A percentile compares a stretch with the other conserved stretches of the same genome.
phyloP scores from a whole-genome alignment of 2,113 vertebrate species.

The Athene noctua region DNA sequence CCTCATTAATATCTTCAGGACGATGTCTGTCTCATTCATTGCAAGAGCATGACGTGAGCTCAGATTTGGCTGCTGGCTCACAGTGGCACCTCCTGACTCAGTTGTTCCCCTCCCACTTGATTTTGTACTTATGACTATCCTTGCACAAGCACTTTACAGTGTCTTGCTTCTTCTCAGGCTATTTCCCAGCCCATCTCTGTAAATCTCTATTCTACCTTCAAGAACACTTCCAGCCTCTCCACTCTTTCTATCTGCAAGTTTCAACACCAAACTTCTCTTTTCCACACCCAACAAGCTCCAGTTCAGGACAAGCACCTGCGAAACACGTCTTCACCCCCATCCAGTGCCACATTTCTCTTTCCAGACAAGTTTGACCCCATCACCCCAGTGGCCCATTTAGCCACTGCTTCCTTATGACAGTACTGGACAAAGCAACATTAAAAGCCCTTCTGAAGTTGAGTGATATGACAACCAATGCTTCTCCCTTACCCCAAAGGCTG shows the following conservation, averaged over 20 bases:
- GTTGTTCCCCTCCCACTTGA: not conserved
- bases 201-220: not conserved
- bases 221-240: not conserved
- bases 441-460: constrained; percentile 9
- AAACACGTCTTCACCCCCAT: not conserved
- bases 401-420: not conserved
- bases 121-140: not conserved
- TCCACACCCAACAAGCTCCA: not conserved
- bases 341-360: not conserved
- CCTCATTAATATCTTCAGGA: not conserved
- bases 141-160: not conserved
- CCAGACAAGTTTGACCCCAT: not conserved
- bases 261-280: not conserved
- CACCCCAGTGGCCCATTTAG: constrained; percentile 2
- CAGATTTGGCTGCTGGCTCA: not conserved
- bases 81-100: not conserved
- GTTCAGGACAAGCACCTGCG: not conserved
- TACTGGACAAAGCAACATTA: not conserved
- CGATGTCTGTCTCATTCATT: not conserved
- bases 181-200: not conserved
- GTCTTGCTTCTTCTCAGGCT: not conserved
- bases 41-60: not conserved
- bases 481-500: not conserved
- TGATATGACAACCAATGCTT: not conserved
- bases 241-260: not conserved